Percentiles rank a stretch among this genome's conserved stretches.
Conservation (phyloP, 2,113 vertebrate species). For the Riparia riparia region DNA sequence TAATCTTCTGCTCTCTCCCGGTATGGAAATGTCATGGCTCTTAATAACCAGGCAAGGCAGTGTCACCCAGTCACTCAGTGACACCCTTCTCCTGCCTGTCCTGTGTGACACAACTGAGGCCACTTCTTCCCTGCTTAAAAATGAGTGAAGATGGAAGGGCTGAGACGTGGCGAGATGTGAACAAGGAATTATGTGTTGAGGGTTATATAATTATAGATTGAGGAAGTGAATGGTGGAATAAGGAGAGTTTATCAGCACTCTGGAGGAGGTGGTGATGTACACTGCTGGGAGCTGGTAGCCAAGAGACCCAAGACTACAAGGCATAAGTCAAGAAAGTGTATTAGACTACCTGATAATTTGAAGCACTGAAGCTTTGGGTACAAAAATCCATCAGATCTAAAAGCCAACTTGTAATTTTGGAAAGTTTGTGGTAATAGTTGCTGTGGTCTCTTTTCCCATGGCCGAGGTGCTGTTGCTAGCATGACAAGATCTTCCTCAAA, state of each 20-base stretch:
- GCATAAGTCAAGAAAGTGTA: neutral
- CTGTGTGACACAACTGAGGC: neutral
- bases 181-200: rapidly evolving
- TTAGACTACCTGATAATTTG: neutral
- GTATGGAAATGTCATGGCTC: neutral
- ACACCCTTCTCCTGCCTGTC: neutral
- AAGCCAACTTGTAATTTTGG: neutral
- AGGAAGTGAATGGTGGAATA: neutral
- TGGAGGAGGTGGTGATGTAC: neutral
- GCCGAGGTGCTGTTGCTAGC: neutral
- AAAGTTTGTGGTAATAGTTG: neutral
- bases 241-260: neutral
- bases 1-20: neutral
- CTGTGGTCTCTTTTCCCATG: neutral
- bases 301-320: neutral
- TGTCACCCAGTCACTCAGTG: neutral
- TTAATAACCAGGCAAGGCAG: neutral
- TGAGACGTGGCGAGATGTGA: neutral
- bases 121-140: neutral
- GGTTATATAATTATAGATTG: too few species aligned
- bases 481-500: neutral
- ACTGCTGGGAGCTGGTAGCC: neutral
- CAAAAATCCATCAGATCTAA: neutral
- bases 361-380: neutral
- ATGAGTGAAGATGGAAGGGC: neutral